phyloP scores from a whole-genome alignment of 2,888 invertebrate species.

The Dicyrtoma fusca region DNA sequence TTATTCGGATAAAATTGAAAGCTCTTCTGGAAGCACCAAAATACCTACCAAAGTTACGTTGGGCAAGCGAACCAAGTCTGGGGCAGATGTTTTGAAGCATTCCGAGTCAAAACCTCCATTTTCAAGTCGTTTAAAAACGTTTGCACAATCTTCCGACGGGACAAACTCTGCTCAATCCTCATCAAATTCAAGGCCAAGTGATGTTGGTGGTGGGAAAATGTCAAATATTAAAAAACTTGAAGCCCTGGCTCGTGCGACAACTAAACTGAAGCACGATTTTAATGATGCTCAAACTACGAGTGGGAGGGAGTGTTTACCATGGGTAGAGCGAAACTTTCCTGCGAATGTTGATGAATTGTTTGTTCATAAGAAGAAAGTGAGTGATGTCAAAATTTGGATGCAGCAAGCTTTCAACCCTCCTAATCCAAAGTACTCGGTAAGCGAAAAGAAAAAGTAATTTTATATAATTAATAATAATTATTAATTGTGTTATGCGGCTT shows the following conservation, averaged over 20 bases:
- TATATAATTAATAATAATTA: not conserved
- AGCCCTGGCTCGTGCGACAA: conserved; percentile 15
- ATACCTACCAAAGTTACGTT: no score
- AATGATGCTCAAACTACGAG: not conserved
- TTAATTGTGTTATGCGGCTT: not conserved
- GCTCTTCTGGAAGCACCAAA: no score
- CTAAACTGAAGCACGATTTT: not conserved
- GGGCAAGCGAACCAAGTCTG: no score
- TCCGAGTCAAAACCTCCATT: no score
- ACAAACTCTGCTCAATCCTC: no score
- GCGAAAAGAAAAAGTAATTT: conserved; percentile 5
- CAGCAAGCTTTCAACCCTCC: conserved; percentile 51
- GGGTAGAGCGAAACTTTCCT: conserved; percentile 64
- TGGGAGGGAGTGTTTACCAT: conserved; percentile 31
- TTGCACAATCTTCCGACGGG: no score
- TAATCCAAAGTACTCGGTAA: no score
- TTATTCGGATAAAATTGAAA: no score
- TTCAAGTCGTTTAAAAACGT: no score
- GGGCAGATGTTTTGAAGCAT: no score
- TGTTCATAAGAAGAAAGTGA: conserved; percentile 74
- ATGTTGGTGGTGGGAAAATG: not conserved
- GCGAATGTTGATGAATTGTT: conserved; percentile 68
- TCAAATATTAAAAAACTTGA: conserved; percentile 22
- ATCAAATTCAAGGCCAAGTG: no score
- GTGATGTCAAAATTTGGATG: conserved; percentile 74